Percentiles rank a stretch among this genome's conserved stretches.
phyloP scores from a whole-genome alignment of 2,888 invertebrate species.

The Agrochola lota region DNA sequence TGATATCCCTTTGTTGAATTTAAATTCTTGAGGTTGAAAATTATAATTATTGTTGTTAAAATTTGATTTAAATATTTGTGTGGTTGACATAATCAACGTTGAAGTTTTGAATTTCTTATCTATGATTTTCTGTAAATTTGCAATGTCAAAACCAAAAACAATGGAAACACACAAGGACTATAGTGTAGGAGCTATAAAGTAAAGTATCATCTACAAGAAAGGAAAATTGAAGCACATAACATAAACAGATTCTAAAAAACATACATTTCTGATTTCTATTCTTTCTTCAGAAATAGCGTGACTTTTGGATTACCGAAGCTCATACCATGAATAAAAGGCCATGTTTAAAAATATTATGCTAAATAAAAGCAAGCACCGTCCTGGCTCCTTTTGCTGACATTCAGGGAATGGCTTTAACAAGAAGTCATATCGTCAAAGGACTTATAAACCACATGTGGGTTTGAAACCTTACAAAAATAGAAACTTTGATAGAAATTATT shows the following conservation, averaged over 20 bases:
- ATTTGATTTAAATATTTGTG: background rate
- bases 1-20: background rate
- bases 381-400: background rate
- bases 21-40: background rate
- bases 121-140: background rate
- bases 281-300: background rate
- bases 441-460: constrained; percentile 10
- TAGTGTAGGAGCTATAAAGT: background rate
- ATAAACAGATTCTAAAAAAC: background rate
- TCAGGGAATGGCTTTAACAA: background rate
- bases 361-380: background rate
- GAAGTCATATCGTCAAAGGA: constrained; percentile 12
- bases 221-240: too few species aligned
- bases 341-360: background rate
- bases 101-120: background rate
- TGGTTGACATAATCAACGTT: background rate
- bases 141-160: background rate
- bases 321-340: background rate
- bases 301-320: background rate
- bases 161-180: background rate
- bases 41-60: background rate
- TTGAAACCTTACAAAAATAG: background rate
- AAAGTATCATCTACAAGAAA: background rate
- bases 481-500: constrained; percentile 15
- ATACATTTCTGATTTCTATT: background rate